Conservation (phyloP, 2,113 vertebrate genomes). For the Passer domesticus region DNA sequence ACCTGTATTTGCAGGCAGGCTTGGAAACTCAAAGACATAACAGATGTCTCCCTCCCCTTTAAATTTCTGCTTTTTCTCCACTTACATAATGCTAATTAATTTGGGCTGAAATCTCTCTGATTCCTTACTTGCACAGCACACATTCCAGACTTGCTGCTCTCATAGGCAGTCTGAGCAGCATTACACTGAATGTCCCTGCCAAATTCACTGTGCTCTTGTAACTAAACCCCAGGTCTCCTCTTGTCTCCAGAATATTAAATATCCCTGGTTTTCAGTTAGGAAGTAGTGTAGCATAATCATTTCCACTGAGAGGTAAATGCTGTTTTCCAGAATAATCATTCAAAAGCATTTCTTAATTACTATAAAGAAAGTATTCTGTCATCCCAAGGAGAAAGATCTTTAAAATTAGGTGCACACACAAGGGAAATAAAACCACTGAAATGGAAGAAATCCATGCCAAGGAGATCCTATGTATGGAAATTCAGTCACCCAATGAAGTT, state of each 20-base stretch:
- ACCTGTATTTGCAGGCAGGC: conserved; percentile 26
- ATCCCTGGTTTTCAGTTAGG: neutral
- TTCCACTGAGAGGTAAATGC: neutral
- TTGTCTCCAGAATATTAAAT: neutral
- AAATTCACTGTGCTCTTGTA: neutral
- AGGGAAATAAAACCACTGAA: conserved; percentile 4
- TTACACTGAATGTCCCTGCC: neutral
- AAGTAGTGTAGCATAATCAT: neutral
- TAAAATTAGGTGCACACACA: neutral
- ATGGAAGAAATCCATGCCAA: neutral
- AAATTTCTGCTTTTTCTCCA: conserved; percentile 11
- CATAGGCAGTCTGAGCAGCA: conserved; percentile 35
- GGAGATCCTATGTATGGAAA: neutral
- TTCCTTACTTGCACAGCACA: conserved; percentile 12
- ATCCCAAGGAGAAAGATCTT: neutral
- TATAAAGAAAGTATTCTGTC: neutral
- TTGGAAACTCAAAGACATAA: neutral
- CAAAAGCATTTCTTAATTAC: neutral
- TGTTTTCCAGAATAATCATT: neutral
- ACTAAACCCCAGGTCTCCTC: neutral
- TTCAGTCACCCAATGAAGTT: neutral
- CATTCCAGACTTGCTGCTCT: conserved; percentile 40
- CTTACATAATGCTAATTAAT: conserved; percentile 53
- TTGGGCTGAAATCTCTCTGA: conserved; percentile 7
- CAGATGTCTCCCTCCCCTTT: conserved; percentile 58